phyloP scores from a whole-genome alignment of 35 echinoderm and acorn worm species.

The Stichopus chloronotus region DNA sequence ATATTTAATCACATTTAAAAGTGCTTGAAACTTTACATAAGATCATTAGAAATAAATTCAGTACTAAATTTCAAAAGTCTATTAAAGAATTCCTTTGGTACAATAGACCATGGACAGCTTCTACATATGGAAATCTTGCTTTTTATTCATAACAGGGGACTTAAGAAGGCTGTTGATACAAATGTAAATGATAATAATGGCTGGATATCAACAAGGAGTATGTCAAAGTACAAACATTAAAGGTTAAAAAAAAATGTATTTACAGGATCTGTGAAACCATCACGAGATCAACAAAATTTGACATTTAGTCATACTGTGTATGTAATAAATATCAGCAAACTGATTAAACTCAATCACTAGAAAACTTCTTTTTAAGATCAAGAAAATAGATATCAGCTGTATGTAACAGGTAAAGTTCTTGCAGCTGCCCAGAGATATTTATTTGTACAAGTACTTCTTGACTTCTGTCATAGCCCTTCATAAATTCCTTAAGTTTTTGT shows the following conservation, averaged over 20 bases:
- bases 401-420: not conserved
- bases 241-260: not conserved
- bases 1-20: not conserved
- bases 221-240: not conserved
- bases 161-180: too few relatives aligned
- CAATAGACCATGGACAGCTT: not conserved
- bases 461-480: not conserved
- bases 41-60: not conserved
- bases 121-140: not conserved
- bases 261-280: slow-evolving; percentile 1
- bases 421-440: slow-evolving; percentile 31
- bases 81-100: not conserved
- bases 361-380: slow-evolving; percentile 18
- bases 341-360: not conserved
- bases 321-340: slow-evolving; percentile 11
- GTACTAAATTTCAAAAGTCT: not conserved
- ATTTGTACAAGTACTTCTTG: slow-evolving; percentile 6
- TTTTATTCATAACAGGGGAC: too few relatives aligned
- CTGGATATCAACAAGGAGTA: slow-evolving; percentile 7
- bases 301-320: not conserved
- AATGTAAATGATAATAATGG: slow-evolving; percentile 6
- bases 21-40: not conserved
- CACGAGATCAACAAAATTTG: not conserved
- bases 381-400: slow-evolving; percentile 46
- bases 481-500: not conserved